Base-by-base conservation (phyloP, 2,797 vertebrate genomes). In the Leptatherina wallacei region DNA sequence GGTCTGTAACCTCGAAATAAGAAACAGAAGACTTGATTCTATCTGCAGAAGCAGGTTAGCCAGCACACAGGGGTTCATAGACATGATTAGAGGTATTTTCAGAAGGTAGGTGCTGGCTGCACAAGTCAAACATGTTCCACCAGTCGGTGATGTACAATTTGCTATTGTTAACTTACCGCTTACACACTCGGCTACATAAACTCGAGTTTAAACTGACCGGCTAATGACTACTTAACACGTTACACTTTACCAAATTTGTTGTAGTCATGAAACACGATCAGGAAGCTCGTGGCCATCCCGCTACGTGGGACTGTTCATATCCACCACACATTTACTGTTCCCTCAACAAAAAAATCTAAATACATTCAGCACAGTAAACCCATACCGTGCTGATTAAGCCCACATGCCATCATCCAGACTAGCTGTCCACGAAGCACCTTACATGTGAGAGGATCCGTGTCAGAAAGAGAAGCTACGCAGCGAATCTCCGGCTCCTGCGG, bases 41-140 rank as follows among this genome's bases (percentile, higher is more conserved):
- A 59, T 66, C 52, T 65, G 66, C 42, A 55, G 55, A 36, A 44
- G 56, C 61, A 54, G 47, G 38, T 22, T 22, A 49, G 33, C 27
- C 36, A 61, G 35, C 54, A 67, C 58, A 42, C 66, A 56, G 35
- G 35, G 30, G 65, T 78, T 65, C 60, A 27, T 16, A 71, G 32
- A 36, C 47, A 68, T 61, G n/a, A 33, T 57, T 24, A 1, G 77
- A 80, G 78, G 81, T 84, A 83, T 84, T 65, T 87, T 67, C 57
- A 58, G 24, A 40, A 5, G 1, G 16, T 59, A 20, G 47, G 62
- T 69, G 62, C 64, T 20, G 35, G 44, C 59, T 61, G 40, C 33
- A 52, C 22, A 73, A 29, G 59, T 58, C 52, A 9, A 61, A 78
- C 13, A 27, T 52, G 63, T 20, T 44, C 30, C 3, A 6, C 1